Evolutionary conservation across 2,113 vertebrate species (phyloP).

Genomic region (Naja naja): DNA sequence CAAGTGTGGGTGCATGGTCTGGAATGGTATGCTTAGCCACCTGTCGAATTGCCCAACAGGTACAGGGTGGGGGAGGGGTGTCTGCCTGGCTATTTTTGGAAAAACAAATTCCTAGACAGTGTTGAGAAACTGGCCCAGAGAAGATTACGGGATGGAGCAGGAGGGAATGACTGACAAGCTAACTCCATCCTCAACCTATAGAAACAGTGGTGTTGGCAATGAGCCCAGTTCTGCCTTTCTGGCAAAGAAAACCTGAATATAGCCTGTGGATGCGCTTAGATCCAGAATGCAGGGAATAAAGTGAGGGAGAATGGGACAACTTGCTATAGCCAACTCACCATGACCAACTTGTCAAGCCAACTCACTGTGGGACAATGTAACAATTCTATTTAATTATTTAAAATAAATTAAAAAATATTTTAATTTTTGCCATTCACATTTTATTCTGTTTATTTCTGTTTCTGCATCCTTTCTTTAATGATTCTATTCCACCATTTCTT

Average conservation of each 20-base stretch:
- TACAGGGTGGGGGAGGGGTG: background rate
- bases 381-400: no score
- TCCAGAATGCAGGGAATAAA: background rate
- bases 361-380: no score
- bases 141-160: background rate
- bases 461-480: no score
- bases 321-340: no score
- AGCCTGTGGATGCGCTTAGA: background rate
- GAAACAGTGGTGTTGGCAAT: background rate
- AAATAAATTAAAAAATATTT: no score
- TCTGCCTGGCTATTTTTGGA: background rate
- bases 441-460: no score
- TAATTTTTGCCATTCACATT: no score
- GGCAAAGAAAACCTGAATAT: background rate
- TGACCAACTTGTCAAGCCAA: no score
- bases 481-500: no score
- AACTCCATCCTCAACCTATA: background rate
- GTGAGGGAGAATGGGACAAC: no score
- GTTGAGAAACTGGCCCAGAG: background rate
- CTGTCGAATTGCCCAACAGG: background rate
- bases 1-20: background rate
- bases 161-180: background rate
- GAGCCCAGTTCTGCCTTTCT: background rate
- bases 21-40: background rate
- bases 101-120: background rate